Evolutionary conservation across 2,113 vertebrate species (phyloP), one percentile per base, ranked within the genome.

Genomic region (Erinaceus europaeus): DNA sequence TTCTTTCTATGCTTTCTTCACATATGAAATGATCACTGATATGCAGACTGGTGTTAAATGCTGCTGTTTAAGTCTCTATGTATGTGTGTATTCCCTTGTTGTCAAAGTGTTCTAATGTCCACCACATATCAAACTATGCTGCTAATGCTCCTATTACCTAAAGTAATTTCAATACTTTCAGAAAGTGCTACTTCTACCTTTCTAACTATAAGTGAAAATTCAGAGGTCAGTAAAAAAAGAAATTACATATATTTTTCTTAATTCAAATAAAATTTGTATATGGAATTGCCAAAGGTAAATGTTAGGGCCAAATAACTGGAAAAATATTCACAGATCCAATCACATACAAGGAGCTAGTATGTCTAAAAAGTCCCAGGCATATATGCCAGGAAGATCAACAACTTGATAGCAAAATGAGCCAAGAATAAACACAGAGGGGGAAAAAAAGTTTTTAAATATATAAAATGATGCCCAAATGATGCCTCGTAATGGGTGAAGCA

Each of bases 141-240:
- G 27, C 9, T 42, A 40, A 32, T 42, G 34, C 3, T 61, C 9
- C 25, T 36, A 62, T 23, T 84, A 55, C 32, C 17, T 84, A 29
- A 44, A 6, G 14, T 40, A 32, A 72, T 36, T 42, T 14, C 7
- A 68, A 2, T 74, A 32, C 17, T 61, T 50, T 73, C 53, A 85
- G 18, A 69, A 79, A 64, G 2, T 59, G 23, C 15, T 75, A 5
- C 6, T 73, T 89, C 48, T 84, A 13, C 7, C 65, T 82, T 86
- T 46, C 57, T 75, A 90, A 74, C 2, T 69, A 18, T 46, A 94
- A 85, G 20, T 59, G 4, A 82, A 91, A 88, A 84, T 73, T 91
- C 20, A 76, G 36, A 83, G 75, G 32, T 36, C 48, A 82, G 87
- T 40, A 74, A 36, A 23, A 21, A 6, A 29, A 69, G 62, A 65